A percentile compares a stretch with the other conserved stretches of the same genome.
Conservation (phyloP, 2,888 invertebrate species). For the Eupithecia subumbrata region DNA sequence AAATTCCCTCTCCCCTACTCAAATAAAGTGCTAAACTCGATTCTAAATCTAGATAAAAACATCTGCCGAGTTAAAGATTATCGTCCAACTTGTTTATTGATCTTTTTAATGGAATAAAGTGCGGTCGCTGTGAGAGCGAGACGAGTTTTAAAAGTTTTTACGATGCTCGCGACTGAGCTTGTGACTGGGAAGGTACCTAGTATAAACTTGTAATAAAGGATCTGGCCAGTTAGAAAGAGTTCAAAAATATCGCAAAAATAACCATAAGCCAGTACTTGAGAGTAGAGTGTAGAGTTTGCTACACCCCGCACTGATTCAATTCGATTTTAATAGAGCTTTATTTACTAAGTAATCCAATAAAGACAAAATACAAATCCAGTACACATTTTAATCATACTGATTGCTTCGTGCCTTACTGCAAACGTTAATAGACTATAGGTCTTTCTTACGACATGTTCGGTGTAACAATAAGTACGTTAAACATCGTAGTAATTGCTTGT, state of each 20-base stretch:
- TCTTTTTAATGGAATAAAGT: constrained; percentile 34
- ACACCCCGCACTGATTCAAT: too few species aligned
- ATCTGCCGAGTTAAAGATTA: constrained; percentile 39
- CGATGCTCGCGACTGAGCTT: neutral
- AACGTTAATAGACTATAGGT: too few species aligned
- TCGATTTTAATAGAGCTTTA: too few species aligned
- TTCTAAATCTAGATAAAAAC: constrained; percentile 36
- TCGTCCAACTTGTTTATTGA: constrained; percentile 32
- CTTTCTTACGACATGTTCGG: neutral
- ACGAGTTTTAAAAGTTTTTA: constrained; percentile 7
- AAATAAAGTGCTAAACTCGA: constrained; percentile 37
- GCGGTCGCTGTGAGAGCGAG: constrained; percentile 3
- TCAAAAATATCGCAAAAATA: neutral
- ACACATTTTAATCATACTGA: too few species aligned
- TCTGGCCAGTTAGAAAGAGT: neutral
- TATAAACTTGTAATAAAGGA: neutral
- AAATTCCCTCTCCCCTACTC: constrained; percentile 43
- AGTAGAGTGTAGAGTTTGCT: too few species aligned
- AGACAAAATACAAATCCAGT: too few species aligned
- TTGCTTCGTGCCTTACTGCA: too few species aligned
- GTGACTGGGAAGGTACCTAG: neutral
- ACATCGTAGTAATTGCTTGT: neutral
- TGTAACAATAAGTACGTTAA: too few species aligned
- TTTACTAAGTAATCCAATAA: too few species aligned
- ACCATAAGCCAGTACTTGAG: too few species aligned